Conservation (phyloP, 2,888 invertebrate species). For the Hyalella azteca region DNA sequence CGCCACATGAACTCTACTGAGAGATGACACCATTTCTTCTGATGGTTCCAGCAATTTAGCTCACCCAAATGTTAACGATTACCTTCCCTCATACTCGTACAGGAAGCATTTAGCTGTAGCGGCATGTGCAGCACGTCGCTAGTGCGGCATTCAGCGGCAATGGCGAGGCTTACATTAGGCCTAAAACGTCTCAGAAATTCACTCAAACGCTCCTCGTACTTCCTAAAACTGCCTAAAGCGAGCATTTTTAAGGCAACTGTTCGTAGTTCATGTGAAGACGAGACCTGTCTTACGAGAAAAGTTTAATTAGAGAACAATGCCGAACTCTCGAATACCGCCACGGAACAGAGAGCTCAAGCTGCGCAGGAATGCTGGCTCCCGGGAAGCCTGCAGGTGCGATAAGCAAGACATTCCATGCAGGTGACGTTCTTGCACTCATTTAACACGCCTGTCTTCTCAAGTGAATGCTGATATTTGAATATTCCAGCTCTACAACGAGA, state of each 20-base stretch:
- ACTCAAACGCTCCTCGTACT: neutral
- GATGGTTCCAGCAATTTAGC: no score
- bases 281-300: constrained; percentile 28
- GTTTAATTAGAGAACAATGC: constrained; percentile 32
- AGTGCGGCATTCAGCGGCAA: no score
- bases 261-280: neutral
- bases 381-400: neutral
- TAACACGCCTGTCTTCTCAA: no score
- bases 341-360: constrained; percentile 19
- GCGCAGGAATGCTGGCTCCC: neutral
- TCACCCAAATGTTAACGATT: no score
- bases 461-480: no score
- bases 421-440: neutral
- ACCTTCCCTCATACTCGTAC: no score
- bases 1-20: no score
- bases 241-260: neutral
- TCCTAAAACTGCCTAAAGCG: neutral
- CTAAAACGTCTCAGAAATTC: neutral
- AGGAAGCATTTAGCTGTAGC: no score
- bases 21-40: no score
- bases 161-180: no score
- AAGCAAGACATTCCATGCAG: neutral
- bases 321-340: constrained; percentile 10
- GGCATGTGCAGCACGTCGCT: no score
- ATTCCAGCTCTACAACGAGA: no score